Percentiles rank a stretch among this genome's conserved stretches.
These are phyloP conservation scores for Chamaea fasciata DNA, from an alignment of 2,113 vertebrate species.

Conservation along the genomic window DNA sequence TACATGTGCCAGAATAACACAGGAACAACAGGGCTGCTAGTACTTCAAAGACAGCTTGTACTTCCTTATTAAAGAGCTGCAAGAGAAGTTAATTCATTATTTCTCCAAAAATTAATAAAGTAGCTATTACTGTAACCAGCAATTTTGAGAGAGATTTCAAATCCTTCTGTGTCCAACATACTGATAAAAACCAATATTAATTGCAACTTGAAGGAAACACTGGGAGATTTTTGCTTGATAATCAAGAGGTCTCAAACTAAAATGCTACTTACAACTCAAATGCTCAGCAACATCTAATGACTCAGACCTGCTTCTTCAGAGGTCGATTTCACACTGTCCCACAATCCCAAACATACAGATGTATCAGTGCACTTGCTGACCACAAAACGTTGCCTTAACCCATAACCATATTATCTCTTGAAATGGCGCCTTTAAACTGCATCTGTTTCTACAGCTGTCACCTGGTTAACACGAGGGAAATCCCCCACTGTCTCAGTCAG, in stretches of 20 bases:
- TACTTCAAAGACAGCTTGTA: slow-evolving; percentile 31
- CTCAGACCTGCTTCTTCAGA: neutral
- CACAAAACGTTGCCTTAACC: neutral
- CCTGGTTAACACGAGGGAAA: neutral
- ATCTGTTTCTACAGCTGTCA: neutral
- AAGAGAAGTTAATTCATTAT: neutral
- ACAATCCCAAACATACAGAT: neutral
- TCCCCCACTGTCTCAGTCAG: neutral
- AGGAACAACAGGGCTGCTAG: slow-evolving; percentile 12
- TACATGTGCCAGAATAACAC: slow-evolving; percentile 28
- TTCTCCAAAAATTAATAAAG: slow-evolving; percentile 29
- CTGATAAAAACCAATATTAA: neutral
- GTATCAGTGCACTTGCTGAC: neutral
- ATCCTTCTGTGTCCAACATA: neutral
- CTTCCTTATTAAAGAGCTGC: slow-evolving; percentile 22
- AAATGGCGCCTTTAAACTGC: neutral
- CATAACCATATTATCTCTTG: neutral
- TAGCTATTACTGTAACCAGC: neutral
- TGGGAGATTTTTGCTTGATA: neutral
- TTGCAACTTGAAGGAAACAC: neutral
- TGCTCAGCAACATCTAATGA: neutral
- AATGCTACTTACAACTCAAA: neutral
- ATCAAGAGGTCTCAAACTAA: neutral
- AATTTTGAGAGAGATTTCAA: neutral
- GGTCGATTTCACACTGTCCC: neutral